Evolutionary conservation across 2,113 vertebrate species (phyloP).

Genomic region (Paedocypris sp.): DNA sequence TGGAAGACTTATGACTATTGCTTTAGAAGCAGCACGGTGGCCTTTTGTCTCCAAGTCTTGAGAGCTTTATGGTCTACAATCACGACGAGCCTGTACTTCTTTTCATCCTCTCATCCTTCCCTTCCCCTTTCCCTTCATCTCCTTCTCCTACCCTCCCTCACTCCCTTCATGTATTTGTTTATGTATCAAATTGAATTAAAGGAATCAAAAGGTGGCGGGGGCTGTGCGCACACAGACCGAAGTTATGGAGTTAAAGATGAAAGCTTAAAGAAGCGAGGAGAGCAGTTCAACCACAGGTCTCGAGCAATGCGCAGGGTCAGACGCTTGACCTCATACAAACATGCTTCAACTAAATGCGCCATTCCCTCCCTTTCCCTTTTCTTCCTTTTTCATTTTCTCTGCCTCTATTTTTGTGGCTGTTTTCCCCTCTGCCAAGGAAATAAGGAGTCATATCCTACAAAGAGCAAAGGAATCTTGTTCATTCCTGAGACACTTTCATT

Average conservation of each 20-base stretch:
- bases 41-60: constrained; percentile 54
- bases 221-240: constrained; percentile 55
- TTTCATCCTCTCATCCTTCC: constrained; percentile 36
- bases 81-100: constrained; percentile 45
- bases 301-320: constrained; percentile 33
- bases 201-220: constrained; percentile 64
- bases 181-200: constrained; percentile 70
- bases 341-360: constrained; percentile 29
- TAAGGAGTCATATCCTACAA: constrained; percentile 23
- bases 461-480: constrained; percentile 8
- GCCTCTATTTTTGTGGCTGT: background rate
- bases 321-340: constrained; percentile 32
- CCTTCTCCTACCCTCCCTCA: constrained; percentile 42
- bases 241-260: constrained; percentile 58
- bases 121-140: constrained; percentile 20
- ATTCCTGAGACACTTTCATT: background rate
- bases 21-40: constrained; percentile 47
- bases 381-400: constrained; percentile 12
- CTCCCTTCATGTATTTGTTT: constrained; percentile 63
- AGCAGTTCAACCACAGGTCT: constrained; percentile 63
- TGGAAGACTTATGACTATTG: constrained; percentile 28
- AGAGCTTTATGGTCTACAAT: constrained; percentile 62
- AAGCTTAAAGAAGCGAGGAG: constrained; percentile 62
- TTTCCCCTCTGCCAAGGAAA: constrained; percentile 28
- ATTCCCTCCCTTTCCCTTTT: constrained; percentile 29